Conservation (phyloP, 2,888 invertebrate species). For the Ormyrus pomaceus region DNA sequence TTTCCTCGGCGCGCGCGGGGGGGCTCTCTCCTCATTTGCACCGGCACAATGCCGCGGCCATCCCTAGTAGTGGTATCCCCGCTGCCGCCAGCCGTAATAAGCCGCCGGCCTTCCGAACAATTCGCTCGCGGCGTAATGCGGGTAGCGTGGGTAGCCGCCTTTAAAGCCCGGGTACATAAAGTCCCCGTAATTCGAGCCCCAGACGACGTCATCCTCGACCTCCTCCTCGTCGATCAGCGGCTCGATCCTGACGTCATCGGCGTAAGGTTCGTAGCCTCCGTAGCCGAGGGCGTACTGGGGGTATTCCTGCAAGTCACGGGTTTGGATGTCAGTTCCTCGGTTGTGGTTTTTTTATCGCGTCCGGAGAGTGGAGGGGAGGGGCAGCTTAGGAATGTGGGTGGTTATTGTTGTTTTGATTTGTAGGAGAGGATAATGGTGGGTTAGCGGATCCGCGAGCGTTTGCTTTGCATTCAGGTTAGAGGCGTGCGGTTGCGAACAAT, state of each 20-base stretch:
- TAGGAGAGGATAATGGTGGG: background rate
- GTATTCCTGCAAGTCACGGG: constrained; percentile 11
- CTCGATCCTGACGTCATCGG: constrained; percentile 10
- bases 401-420: background rate
- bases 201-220: constrained; percentile 13
- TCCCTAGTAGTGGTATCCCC: background rate
- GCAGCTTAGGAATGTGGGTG: background rate
- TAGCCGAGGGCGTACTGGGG: constrained; percentile 24
- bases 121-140: background rate
- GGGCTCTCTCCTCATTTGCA: background rate
- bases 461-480: background rate
- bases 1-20: too few relatives aligned
- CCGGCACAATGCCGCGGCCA: background rate
- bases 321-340: background rate
- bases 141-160: constrained; percentile 6
- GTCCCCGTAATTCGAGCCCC: constrained; percentile 13
- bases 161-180: background rate
- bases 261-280: constrained; percentile 14
- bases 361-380: background rate
- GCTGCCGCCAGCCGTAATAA: background rate
- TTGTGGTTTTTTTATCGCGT: background rate
- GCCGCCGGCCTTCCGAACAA: background rate
- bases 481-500: background rate
- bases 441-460: background rate
- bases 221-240: constrained; percentile 6